These are phyloP conservation scores for Latrodectus hesperus DNA, from an alignment of 2,888 invertebrate genomes.

Conservation along the genomic window DNA sequence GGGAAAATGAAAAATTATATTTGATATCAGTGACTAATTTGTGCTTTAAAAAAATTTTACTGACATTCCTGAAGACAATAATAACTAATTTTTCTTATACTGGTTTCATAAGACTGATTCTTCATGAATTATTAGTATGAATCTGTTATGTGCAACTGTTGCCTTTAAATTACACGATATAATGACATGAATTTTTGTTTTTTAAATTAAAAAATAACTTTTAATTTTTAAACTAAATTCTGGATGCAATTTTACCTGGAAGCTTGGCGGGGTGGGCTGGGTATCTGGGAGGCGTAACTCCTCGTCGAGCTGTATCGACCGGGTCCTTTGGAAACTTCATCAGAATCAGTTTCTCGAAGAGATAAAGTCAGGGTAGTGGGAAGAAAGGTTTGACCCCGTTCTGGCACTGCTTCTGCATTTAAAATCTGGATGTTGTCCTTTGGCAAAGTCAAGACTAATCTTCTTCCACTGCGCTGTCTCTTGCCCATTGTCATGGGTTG, in stretches of 20 bases:
- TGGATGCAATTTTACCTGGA: slow-evolving; percentile 18
- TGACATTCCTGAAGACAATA: too few relatives aligned
- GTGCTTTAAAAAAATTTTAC: too few relatives aligned
- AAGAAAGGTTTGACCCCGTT: slow-evolving; percentile 33
- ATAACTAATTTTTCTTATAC: too few relatives aligned
- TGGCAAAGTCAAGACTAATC: slow-evolving; percentile 52
- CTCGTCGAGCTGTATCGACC: slow-evolving; percentile 8
- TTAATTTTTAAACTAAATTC: too few relatives aligned
- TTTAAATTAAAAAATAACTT: too few relatives aligned
- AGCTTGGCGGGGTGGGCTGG: slow-evolving; percentile 47
- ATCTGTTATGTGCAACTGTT: too few relatives aligned
- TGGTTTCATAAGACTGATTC: too few relatives aligned
- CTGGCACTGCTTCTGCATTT: slow-evolving; percentile 49
- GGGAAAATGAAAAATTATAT: too few relatives aligned
- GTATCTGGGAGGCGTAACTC: slow-evolving; percentile 38
- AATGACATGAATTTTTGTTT: too few relatives aligned
- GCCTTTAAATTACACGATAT: too few relatives aligned
- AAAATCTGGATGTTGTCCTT: slow-evolving; percentile 59
- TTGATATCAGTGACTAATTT: too few relatives aligned
- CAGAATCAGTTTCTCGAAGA: slow-evolving; percentile 27
- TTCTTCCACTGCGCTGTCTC: slow-evolving; percentile 13
- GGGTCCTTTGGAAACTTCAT: slow-evolving; percentile 8
- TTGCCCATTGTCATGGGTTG: slow-evolving; percentile 36
- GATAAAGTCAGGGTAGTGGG: slow-evolving; percentile 52
- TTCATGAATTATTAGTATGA: too few relatives aligned